Base-by-base conservation (phyloP, 2,797 vertebrate species). In the Octomys mimax region DNA sequence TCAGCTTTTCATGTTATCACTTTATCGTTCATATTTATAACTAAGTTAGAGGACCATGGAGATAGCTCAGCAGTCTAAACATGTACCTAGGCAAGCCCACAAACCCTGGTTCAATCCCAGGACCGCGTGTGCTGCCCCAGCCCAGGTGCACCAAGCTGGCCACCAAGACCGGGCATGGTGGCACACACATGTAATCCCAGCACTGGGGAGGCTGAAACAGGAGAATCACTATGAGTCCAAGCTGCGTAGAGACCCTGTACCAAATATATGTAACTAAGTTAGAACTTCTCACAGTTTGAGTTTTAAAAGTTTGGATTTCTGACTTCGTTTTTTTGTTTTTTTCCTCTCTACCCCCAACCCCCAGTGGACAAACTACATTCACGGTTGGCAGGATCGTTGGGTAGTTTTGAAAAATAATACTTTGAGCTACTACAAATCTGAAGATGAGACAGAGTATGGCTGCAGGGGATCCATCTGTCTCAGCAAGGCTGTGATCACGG, bases 341-440 rank as follows among this genome's bases (percentile, higher is more conserved):
- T 73, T 26, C 6, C 84, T 18, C 84, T 70, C 14, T 95, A 86
- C 59, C 95, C 2, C 91, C 88, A 87, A 33, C 95, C 84, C 91
- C 0, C 91, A 99, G 99, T 99, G 99, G 99, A 99, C 99, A 95
- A 99, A 99, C 98, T 99, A 99, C 98, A 99, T 99, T 98, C 99
- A 99, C 88, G 99, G 99, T 59, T 99, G 99, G 99, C 99, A 99
- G 98, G 99, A 99, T 98, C 99, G 99, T 94, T 99, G 99, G 99
- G 99, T 99, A 77, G 99, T 99, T 97, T 98, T 99, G 97, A 99
- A 99, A 98, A 99, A 99, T 97, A 99, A 99, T 98, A 99, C 99
- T 0, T 98, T 99, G 97, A 99, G 99, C 98, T 99, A 99, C 98
- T 99, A 99, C 98, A 99, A 99, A 98, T 99, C 99, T 92, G 99